These are phyloP conservation scores for Andrena marginata DNA, from an alignment of 2,888 invertebrate genomes.

Conservation along the genomic window DNA sequence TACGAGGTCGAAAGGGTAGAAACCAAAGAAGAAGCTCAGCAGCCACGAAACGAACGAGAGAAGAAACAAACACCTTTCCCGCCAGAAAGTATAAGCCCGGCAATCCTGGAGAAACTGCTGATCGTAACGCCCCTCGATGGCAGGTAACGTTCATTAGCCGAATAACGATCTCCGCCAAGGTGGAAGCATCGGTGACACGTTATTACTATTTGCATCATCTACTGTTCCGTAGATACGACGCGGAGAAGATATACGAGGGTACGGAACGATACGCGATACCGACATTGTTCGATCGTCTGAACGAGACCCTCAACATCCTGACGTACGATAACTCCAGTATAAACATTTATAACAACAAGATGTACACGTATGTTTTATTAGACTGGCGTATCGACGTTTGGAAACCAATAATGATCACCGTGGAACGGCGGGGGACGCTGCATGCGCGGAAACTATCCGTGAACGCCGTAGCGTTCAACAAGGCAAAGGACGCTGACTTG, in stretches of 20 bases:
- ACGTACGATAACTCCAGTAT: slow-evolving; percentile 75
- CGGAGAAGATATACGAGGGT: slow-evolving; percentile 78
- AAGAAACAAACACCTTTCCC: slow-evolving; percentile 62
- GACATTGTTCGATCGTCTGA: slow-evolving; percentile 76
- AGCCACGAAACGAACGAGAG: background rate
- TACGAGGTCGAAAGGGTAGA: background rate
- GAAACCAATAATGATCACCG: slow-evolving; percentile 84
- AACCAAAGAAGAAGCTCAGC: background rate
- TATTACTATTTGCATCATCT: background rate
- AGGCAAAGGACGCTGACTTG: slow-evolving; percentile 72
- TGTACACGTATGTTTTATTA: slow-evolving; percentile 80
- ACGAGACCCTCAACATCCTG: slow-evolving; percentile 79
- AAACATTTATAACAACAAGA: slow-evolving; percentile 80
- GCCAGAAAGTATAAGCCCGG: slow-evolving; percentile 72
- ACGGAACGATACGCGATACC: slow-evolving; percentile 74
- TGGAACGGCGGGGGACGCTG: slow-evolving; percentile 83
- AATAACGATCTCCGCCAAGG: background rate
- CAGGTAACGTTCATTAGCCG: slow-evolving; percentile 71
- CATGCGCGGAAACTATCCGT: slow-evolving; percentile 65
- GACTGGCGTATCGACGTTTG: slow-evolving; percentile 83
- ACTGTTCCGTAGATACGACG: slow-evolving; percentile 76
- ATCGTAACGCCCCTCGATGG: slow-evolving; percentile 81
- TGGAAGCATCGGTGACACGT: too few relatives aligned
- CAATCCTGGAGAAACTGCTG: slow-evolving; percentile 77
- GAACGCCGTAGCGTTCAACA: slow-evolving; percentile 63